These are phyloP conservation scores for Petaurus breviceps DNA, from an alignment of 2,113 vertebrate species.

Conservation along the genomic window DNA sequence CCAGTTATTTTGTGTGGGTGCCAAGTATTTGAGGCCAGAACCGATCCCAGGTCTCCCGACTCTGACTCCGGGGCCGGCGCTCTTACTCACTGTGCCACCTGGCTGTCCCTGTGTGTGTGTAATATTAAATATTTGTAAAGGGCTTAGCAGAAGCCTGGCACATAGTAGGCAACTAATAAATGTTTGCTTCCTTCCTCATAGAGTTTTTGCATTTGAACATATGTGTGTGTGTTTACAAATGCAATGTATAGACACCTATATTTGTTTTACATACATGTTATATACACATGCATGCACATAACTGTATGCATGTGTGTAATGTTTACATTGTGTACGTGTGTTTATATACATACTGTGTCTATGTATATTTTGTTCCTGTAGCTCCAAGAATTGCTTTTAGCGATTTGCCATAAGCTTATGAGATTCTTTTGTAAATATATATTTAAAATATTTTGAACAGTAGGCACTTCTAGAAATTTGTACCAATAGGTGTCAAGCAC, in stretches of 20 bases:
- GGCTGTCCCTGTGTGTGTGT: too few species aligned
- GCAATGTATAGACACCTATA: neutral
- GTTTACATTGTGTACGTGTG: too few species aligned
- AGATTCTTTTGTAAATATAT: neutral
- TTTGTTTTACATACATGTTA: neutral
- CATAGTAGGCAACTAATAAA: neutral
- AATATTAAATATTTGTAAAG: neutral
- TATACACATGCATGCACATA: neutral
- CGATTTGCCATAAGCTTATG: slow-evolving; percentile 18
- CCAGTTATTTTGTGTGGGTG: too few species aligned
- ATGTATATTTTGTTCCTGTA: neutral
- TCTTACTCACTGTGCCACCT: too few species aligned
- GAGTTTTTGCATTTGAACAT: neutral
- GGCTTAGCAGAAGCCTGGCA: neutral
- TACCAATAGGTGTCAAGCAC: neutral
- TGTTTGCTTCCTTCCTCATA: neutral
- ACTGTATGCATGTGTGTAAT: too few species aligned
- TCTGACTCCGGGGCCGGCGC: too few species aligned
- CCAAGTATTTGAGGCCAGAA: too few species aligned
- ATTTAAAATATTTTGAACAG: neutral
- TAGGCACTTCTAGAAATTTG: neutral
- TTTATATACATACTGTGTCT: too few species aligned
- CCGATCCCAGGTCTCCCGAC: too few species aligned
- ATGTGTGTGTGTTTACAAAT: neutral
- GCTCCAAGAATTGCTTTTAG: slow-evolving; percentile 13